Base-by-base conservation (phyloP, 1,140 invertebrate species). In the Drosophila baimaii region DNA sequence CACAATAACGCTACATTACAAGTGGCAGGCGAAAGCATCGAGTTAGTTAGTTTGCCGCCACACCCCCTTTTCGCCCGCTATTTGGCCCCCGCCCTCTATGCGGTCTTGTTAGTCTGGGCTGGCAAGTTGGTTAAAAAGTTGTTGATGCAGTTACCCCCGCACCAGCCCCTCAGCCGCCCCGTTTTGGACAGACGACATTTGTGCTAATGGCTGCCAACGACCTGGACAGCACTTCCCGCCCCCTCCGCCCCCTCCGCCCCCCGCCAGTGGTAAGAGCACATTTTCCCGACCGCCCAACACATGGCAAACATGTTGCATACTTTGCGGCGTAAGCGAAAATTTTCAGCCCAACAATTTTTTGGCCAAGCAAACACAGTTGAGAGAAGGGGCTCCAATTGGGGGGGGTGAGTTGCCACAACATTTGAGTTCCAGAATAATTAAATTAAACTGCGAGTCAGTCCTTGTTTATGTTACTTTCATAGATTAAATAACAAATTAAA, bases 101-200 rank as follows among this genome's bases (percentile, higher is more conserved):
- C 63, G 83, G 83, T 86, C 83, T 79, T 79, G 81, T 84, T 84
- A 84, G 81, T 79, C 81, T 72, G 43, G 72, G 58, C 81, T 81
- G 83, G 66, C 83, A 88, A 86, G 83, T 86, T 86, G 79, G 83
- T 88, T 86, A 88, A 86, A 86, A 86, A 86, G 83, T 86, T 86
- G 79, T 86, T 86, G 83, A 86, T 86, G 83, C 70, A 82, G 76
- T 86, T 82, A 70, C 51, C 44, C 29, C 27, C 23, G n/a, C 19
- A 1, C n/a, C 3, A 2, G 21, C 23, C 25, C 15, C 19, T 5
- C 10, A n/a, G 0, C 17, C 17, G 2, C 49, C 27, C 49, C 19
- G 37, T 39, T 17, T 39, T 23, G 62, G 62, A 54, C 58, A 64
- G 65, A 71, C 73, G 74, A 77, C 73, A 77, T 77, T 77, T 77